phyloP scores from a whole-genome alignment of 2,113 vertebrate species.

The Cisticola juncidis region DNA sequence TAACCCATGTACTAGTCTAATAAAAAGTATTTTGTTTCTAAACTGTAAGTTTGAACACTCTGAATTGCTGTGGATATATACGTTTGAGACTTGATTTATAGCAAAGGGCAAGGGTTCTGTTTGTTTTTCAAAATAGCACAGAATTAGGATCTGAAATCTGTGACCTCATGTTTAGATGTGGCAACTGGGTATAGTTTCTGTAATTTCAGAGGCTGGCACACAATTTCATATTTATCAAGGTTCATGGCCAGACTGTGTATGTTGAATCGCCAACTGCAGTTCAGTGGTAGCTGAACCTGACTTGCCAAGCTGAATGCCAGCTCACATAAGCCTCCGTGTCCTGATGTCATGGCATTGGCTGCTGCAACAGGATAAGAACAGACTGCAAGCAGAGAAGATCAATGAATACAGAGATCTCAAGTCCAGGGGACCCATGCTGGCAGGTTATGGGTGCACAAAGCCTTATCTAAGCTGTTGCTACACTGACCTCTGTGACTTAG shows the following conservation, averaged over 20 bases:
- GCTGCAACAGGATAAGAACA: neutral
- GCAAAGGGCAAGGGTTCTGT: neutral
- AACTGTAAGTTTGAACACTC: neutral
- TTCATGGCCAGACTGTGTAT: neutral
- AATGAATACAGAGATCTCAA: neutral
- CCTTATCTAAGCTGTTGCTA: neutral
- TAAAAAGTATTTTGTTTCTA: constrained; percentile 46
- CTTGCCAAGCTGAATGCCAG: neutral
- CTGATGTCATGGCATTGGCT: rapidly evolving
- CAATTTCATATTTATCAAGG: neutral
- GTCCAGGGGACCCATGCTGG: neutral
- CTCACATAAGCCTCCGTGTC: rapidly evolving
- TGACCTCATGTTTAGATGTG: neutral
- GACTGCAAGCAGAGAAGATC: neutral
- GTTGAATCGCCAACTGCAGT: neutral
- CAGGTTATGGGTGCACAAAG: neutral
- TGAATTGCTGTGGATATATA: neutral
- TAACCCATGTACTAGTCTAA: neutral
- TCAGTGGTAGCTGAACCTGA: neutral
- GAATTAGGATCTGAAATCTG: neutral
- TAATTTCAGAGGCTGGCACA: neutral
- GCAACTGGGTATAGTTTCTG: neutral
- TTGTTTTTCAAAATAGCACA: neutral
- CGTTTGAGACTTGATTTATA: neutral
- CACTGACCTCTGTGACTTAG: neutral